Conservation (phyloP, 1,140 invertebrate genomes). For the Diorhabda carinulata region DNA sequence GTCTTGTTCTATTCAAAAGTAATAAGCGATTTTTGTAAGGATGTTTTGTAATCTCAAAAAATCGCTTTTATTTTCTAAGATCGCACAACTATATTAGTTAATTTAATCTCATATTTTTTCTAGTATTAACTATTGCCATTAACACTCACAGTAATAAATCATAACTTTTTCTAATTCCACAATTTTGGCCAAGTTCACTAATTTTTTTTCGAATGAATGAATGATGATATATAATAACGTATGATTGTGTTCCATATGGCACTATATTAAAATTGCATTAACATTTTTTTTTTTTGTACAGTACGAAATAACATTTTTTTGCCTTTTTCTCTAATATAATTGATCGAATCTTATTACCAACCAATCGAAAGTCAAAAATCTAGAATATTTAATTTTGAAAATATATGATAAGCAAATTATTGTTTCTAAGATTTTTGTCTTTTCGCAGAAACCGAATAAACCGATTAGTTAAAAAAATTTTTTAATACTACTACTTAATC, state of each 20-base stretch:
- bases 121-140: conserved; percentile 26
- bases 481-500: too few relatives aligned
- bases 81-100: too few relatives aligned
- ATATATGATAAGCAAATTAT: too few relatives aligned
- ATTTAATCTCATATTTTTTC: conserved; percentile 15
- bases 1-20: too few relatives aligned
- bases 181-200: conserved; percentile 40
- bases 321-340: conserved; percentile 24
- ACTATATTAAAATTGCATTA: conserved; percentile 35
- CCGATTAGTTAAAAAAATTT: too few relatives aligned
- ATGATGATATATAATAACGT: conserved; percentile 25
- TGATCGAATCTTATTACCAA: conserved; percentile 5
- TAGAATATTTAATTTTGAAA: too few relatives aligned
- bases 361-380: too few relatives aligned
- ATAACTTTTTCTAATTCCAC: conserved; percentile 37
- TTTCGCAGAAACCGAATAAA: too few relatives aligned
- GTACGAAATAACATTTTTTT: conserved; percentile 24
- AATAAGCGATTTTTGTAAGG: too few relatives aligned
- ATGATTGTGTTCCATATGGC: conserved; percentile 35
- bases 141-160: conserved; percentile 16
- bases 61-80: too few relatives aligned
- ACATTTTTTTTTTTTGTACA: conserved; percentile 24
- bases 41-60: too few relatives aligned
- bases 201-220: conserved; percentile 24
- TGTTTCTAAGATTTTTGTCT: too few relatives aligned